Evolutionary conservation across 2,797 vertebrate genomes (phyloP).

Genomic region (Coilia nasus): DNA sequence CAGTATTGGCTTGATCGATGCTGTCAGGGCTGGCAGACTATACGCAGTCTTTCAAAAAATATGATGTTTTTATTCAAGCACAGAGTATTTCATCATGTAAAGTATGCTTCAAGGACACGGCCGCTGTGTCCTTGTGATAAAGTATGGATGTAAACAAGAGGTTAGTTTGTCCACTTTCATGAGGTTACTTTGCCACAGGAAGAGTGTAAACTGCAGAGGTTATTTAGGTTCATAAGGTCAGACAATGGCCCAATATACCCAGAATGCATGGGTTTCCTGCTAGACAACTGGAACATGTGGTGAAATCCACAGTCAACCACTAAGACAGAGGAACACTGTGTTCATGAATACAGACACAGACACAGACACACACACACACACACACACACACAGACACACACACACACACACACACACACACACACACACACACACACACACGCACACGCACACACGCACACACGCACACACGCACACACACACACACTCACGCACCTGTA

Average conservation of each 20-base stretch:
- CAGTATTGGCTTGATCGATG: neutral
- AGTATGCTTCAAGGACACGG: neutral
- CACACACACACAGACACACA: too few species aligned
- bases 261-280: neutral
- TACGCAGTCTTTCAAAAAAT: neutral
- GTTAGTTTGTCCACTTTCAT: neutral
- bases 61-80: neutral
- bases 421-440: neutral
- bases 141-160: neutral
- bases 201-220: neutral
- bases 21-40: neutral
- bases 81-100: neutral
- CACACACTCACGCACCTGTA: neutral
- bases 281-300: neutral
- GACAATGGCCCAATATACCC: neutral
- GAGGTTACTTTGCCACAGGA: neutral
- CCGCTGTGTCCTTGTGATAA: neutral
- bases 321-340: too few species aligned
- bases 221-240: neutral
- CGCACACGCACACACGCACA: neutral
- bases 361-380: neutral
- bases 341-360: neutral
- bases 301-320: neutral
- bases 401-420: too few species aligned
- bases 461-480: neutral